These are phyloP conservation scores for Octonoba sinensis DNA, from an alignment of 2,888 invertebrate species.

Conservation along the genomic window DNA sequence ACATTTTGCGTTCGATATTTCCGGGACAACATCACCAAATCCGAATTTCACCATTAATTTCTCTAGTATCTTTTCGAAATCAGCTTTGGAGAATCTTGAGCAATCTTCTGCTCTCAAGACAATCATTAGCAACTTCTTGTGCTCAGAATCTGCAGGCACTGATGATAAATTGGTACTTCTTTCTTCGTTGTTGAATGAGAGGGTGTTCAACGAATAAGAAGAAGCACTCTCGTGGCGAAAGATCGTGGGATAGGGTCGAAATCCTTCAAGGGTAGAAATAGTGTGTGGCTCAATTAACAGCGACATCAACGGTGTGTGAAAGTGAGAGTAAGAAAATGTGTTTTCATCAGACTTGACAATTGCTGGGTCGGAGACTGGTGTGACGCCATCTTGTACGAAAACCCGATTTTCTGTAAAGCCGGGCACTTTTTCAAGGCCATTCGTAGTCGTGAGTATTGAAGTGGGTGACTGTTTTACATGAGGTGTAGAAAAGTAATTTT, in stretches of 20 bases:
- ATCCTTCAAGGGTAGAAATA: background rate
- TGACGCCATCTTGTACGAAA: too few relatives aligned
- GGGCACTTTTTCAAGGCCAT: too few relatives aligned
- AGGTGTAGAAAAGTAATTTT: too few relatives aligned
- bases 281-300: slow-evolving; percentile 34
- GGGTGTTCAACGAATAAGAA: slow-evolving; percentile 9
- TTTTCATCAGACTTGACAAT: too few relatives aligned
- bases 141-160: slow-evolving; percentile 24
- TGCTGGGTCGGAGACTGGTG: too few relatives aligned
- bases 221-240: slow-evolving; percentile 9
- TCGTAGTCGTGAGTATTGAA: too few relatives aligned
- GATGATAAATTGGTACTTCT: slow-evolving; percentile 10
- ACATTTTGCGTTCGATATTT: slow-evolving; percentile 51
- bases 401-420: too few relatives aligned
- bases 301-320: slow-evolving; percentile 54
- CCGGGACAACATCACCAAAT: slow-evolving; percentile 33
- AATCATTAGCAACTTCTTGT: slow-evolving; percentile 45
- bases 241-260: background rate
- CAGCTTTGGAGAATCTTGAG: slow-evolving; percentile 36
- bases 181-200: slow-evolving; percentile 38
- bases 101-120: slow-evolving; percentile 55
- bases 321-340: slow-evolving; percentile 7
- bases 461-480: too few relatives aligned
- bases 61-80: slow-evolving; percentile 42
- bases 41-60: slow-evolving; percentile 52